Base-by-base conservation (phyloP, 2,113 vertebrate genomes). In the Ceyx margarethae region DNA sequence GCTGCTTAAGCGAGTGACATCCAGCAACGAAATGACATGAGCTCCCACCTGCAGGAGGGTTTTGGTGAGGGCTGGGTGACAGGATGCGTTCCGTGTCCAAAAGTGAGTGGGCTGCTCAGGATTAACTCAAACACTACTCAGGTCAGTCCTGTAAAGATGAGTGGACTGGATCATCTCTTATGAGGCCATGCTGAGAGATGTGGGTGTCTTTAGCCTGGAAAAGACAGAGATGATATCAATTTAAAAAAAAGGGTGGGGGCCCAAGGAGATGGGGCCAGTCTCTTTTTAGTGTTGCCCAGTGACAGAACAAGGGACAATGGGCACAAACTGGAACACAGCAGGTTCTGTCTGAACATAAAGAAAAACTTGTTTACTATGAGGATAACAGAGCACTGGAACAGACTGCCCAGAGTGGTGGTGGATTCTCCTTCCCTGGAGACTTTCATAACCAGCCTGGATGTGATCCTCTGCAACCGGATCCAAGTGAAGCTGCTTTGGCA, bases 81-180 rank as follows among this genome's bases (percentile, higher is more conserved):
- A 0, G 72, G 11, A 19, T 53, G 3, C 4, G 1, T 22, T 17
- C 22, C 1, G 53, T 19, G 51, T 37, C 53, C 29, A 33, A 8
- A 5, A 18, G 20, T 2, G 1, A 35, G 35, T n/a, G 4, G 64
- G 22, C 42, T 4, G 54, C 48, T 9, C 1, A 17, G 15, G 5
- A 2, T 5, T 1, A 23, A 4, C 28, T 29, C 56, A 0, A 1
- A 3, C 5, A 0, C 4, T 3, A 1, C 3, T 2, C 56, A 12
- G 37, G 11, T 29, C 17, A 28, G 61, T 17, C 5, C 26, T 29
- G 26, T 17, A 12, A 26, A 19, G 61, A 13, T 29, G 26, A 65
- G 40, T 28, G 28, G 18, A 31, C 11, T 28, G 61, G 25, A 62
- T 25, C 37, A 42, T 62, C 37, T 45, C 28, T 43, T 18, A 6